Conservation (phyloP, 2,797 vertebrate species). For the Zalophus californianus region DNA sequence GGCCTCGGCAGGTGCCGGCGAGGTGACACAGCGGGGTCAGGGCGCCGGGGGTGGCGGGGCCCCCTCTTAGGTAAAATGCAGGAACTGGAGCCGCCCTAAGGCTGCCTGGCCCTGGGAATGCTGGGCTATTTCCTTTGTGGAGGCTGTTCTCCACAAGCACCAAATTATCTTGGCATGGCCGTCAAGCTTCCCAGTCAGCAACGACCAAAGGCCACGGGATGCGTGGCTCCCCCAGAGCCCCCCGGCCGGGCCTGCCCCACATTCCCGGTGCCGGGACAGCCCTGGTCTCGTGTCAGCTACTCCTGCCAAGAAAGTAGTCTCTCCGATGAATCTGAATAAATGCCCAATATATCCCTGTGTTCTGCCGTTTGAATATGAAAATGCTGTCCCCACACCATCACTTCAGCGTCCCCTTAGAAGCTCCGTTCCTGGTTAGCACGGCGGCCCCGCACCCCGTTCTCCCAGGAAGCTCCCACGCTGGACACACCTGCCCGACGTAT, state of each 20-base stretch:
- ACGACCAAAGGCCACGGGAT: not conserved
- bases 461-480: not conserved
- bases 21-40: not conserved
- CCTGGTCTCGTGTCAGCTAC: not conserved
- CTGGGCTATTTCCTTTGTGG: not conserved
- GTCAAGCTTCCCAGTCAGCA: not conserved
- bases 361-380: not conserved
- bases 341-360: no score
- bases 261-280: not conserved
- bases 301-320: not conserved
- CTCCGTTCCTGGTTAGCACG: not conserved
- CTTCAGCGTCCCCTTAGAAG: not conserved
- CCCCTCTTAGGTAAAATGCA: not conserved
- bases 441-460: not conserved
- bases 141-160: not conserved
- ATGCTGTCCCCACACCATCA: not conserved
- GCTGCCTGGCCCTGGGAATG: not conserved
- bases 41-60: no score
- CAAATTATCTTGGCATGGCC: not conserved
- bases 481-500: not conserved
- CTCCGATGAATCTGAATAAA: not conserved
- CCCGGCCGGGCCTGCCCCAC: no score
- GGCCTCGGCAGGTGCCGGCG: accelerated
- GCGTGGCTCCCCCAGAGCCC: not conserved
- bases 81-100: no score